Percentiles rank a stretch among this genome's conserved stretches.
Evolutionary conservation across 2,113 vertebrate species (phyloP).

Genomic region (Orthochromis indermauri): DNA sequence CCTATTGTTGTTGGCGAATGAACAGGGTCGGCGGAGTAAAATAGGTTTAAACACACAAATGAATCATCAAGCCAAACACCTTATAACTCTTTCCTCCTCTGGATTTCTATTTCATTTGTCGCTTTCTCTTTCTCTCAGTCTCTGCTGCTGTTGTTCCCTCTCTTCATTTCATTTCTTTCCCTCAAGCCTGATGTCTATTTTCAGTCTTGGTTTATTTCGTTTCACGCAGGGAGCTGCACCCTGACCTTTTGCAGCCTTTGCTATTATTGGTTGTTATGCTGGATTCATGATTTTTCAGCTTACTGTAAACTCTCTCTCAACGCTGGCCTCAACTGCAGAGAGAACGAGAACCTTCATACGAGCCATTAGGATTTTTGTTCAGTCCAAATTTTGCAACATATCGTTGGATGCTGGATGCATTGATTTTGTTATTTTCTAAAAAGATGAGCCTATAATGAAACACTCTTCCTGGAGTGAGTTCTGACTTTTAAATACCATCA

Average conservation of each 20-base stretch:
- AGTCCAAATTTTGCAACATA: not conserved
- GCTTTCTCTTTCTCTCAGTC: not conserved
- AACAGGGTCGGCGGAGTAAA: constrained; percentile 37
- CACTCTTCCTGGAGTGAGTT: not conserved
- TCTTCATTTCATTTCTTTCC: not conserved
- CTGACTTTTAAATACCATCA: not conserved
- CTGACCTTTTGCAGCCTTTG: not conserved
- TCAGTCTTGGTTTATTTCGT: not conserved
- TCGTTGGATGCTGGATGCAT: not conserved
- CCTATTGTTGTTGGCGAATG: constrained; percentile 47
- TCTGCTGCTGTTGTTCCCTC: not conserved
- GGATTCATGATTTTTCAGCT: not conserved
- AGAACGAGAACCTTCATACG: not conserved
- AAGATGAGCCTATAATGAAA: not conserved
- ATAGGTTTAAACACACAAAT: constrained; percentile 54
- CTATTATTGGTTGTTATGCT: not conserved
- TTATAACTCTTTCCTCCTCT: not conserved
- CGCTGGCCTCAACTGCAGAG: not conserved
- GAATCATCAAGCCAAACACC: constrained; percentile 48
- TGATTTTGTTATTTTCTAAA: not conserved
- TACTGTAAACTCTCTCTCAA: not conserved
- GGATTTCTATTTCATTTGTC: not conserved
- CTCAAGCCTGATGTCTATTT: not conserved
- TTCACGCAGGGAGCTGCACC: not conserved
- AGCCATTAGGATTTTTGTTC: not conserved